Base-by-base conservation (phyloP, 2,888 invertebrate species). In the Mycalesis mineus region DNA sequence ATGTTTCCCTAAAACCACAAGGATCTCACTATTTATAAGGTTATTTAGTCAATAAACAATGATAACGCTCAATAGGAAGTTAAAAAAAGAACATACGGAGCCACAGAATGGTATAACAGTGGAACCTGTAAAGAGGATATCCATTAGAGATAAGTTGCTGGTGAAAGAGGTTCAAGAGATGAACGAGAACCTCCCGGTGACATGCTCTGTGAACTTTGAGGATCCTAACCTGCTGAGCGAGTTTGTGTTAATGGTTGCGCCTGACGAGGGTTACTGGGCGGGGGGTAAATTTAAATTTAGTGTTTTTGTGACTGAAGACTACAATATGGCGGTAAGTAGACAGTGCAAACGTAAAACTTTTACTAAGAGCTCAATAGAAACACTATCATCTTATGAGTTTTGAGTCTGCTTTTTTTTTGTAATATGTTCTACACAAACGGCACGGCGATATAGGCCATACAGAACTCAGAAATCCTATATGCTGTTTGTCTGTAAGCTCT, bases 221-320 rank as follows among this genome's bases (percentile, higher is more conserved):
- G 95, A 97, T 84, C 95, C 96, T 33, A 94, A 97, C 78, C 91
- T 93, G 68, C 90, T 98, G 51, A 94, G 95, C 79, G 94, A 95
- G 73, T 97, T 98, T 80, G 90, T 91, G 41, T 88, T 98, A 65
- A 92, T 91, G 48, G 94, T 98, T 56, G 84, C 91, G 57, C 96
- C 97, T 2, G 95, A 96, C 67, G 96, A 97, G 84, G 97, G 98
- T 0, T 94, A 94, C 75, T 98, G 98, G 97, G 91, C 91, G 72
- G 95, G 95, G 56, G 98, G 98, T 36, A 92, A 91, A 68, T 98
- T 97, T 85, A 92, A 92, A 77, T 98, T 98, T 84, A 92, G 93
- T 74, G 92, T 98, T 68, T 91, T 92, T 73, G 96, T 98, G 58
- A 95, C 97, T 22, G 97, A 97, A 76, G 98, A 98, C 67, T 98